Conservation (phyloP, 2,113 vertebrate species). For the Ahaetulla prasina region DNA sequence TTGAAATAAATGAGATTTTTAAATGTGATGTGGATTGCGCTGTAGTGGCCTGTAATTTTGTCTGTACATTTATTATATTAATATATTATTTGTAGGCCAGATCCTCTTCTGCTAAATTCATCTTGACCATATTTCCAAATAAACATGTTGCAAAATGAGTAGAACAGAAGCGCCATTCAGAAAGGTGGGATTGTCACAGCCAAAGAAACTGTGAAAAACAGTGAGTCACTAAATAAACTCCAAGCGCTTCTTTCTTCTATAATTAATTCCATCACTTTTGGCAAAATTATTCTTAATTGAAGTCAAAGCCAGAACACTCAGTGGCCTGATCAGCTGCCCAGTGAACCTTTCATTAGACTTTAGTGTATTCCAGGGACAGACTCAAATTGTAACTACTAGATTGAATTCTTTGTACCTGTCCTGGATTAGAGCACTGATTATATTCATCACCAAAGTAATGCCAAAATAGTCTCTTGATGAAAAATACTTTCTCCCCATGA, state of each 20-base stretch:
- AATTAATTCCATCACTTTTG: background rate
- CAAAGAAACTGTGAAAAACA: background rate
- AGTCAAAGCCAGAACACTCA: constrained; percentile 1
- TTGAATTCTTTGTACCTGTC: background rate
- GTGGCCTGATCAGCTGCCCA: constrained; percentile 2
- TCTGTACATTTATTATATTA: background rate
- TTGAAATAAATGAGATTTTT: background rate
- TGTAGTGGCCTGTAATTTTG: background rate
- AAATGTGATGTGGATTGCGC: background rate
- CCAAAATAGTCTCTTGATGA: background rate
- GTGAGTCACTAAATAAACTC: background rate
- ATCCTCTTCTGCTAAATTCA: background rate
- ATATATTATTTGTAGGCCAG: background rate
- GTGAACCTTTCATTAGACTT: background rate
- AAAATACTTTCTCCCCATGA: background rate
- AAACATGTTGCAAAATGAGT: background rate
- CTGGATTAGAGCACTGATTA: background rate
- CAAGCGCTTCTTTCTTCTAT: background rate
- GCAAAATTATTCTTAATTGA: background rate
- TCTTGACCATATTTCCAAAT: background rate
- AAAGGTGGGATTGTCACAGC: background rate
- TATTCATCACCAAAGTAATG: background rate
- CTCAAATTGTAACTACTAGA: background rate
- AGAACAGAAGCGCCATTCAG: background rate
- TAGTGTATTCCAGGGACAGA: background rate